Evolutionary conservation across 2,797 vertebrate genomes (phyloP).

Genomic region (Rhinichthys osculus): DNA sequence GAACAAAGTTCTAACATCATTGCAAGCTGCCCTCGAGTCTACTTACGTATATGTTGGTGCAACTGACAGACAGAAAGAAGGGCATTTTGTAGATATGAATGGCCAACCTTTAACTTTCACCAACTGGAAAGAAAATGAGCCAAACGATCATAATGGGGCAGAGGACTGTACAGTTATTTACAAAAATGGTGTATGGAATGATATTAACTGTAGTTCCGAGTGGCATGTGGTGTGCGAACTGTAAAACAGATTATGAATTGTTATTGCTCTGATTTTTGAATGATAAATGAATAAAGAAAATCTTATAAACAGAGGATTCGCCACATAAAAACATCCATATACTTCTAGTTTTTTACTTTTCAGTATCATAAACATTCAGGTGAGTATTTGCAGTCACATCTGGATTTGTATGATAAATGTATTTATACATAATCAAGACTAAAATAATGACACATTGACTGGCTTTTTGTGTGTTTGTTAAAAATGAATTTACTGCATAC

Average conservation of each 20-base stretch:
- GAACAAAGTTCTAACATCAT: constrained; percentile 7
- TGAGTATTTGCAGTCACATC: background rate
- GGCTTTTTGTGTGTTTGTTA: background rate
- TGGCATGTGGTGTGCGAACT: constrained; percentile 41
- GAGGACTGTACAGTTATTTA: constrained; percentile 31
- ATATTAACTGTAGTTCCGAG: constrained; percentile 19
- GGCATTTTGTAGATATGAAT: constrained; percentile 37
- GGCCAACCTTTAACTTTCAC: constrained; percentile 28
- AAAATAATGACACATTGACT: background rate
- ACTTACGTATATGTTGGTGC: background rate
- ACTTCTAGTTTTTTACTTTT: background rate
- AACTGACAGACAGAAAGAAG: constrained; percentile 38
- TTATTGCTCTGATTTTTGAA: background rate
- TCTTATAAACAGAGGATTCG: background rate
- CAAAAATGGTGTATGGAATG: constrained; percentile 36
- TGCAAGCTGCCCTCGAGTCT: background rate
- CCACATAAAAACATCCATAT: background rate
- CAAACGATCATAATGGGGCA: background rate
- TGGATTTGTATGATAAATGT: background rate
- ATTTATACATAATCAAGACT: background rate
- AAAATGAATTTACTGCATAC: background rate
- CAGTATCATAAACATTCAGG: background rate
- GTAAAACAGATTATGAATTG: background rate
- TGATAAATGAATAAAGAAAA: background rate
- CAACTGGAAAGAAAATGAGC: constrained; percentile 34